Evolutionary conservation across 2,888 invertebrate species (phyloP), one percentile per base, ranked within the genome.

Genomic region (Sthenelais limicola): DNA sequence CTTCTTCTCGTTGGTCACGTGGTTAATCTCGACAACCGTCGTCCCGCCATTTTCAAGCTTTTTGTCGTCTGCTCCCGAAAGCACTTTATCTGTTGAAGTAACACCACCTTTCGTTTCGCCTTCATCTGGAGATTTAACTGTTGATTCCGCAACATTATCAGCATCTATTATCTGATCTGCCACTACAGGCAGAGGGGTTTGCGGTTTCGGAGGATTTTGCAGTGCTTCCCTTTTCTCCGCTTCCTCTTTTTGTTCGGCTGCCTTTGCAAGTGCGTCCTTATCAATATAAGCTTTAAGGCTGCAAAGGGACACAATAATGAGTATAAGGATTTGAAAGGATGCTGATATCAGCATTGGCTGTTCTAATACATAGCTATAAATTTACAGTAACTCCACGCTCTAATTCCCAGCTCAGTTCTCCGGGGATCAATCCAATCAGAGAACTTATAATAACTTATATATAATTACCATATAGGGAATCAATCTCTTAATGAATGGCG

Each of bases 11-110:
- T 18, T 62, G n/a, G n/a, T n/a, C 62, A 62, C 38, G 38, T 62
- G 62, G 62, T 62, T 62, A 62, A 62, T 62, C 38, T 62, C 62
- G 35, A 43, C 62, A 1, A 62, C 38, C 24, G 62, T 62, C 15
- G 35, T 35, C 26, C 62, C 62, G 35, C 62, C 62, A 38, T 62
- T 62, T 62, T 62, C 62, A 62, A 62, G 62, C 43, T 62, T 62
- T 24, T 56, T 56, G 56, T n/a, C 30, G 4, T 56, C 30, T 32
- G 56, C 35, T 56, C 32, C 30, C 5, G 30, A 43, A 12, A 12
- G 9, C 15, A 15, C 15, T 56, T 2, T 35, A n/a, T 32, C 33
- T 56, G n/a, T 24, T 56, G 30, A 15, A 18, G 56, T 2, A 3
- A 30, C 26, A 28, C 24, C 52, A 9, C 52, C 56, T 56, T 3